phyloP scores from a whole-genome alignment of 2,888 invertebrate species.

The Osmoderma eremita region DNA sequence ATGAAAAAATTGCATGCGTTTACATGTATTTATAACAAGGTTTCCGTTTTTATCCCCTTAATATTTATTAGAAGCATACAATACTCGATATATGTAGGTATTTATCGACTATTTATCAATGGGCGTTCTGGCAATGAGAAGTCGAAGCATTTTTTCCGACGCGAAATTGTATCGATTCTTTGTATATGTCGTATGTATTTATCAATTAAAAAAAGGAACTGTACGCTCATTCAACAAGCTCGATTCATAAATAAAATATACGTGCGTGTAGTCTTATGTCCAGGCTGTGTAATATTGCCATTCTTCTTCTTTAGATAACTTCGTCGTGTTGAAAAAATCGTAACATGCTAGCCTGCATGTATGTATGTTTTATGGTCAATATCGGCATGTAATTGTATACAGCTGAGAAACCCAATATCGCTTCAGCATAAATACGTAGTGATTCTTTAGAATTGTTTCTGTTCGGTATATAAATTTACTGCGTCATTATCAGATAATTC shows the following conservation, averaged over 20 bases:
- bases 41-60: slow-evolving; percentile 20
- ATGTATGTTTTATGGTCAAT: slow-evolving; percentile 16
- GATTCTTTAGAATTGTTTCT: no score
- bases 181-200: slow-evolving; percentile 19
- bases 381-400: not conserved
- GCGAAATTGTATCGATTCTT: slow-evolving; percentile 29
- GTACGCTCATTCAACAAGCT: slow-evolving; percentile 16
- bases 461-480: no score
- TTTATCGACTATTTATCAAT: slow-evolving; percentile 26
- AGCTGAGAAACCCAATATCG: no score
- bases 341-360: slow-evolving; percentile 11
- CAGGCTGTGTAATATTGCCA: not conserved
- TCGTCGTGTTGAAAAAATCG: not conserved
- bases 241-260: slow-evolving; percentile 30
- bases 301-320: not conserved
- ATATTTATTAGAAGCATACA: slow-evolving; percentile 15
- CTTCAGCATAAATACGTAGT: no score
- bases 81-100: slow-evolving; percentile 5
- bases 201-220: slow-evolving; percentile 27
- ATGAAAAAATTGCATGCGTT: slow-evolving; percentile 19
- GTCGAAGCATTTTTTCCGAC: slow-evolving; percentile 18
- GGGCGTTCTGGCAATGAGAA: slow-evolving; percentile 21
- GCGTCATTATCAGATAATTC: no score
- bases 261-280: slow-evolving; percentile 19
- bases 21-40: slow-evolving; percentile 33